Evolutionary conservation across 2,888 invertebrate species (phyloP).

Genomic region (Caradrina clavipalpis): DNA sequence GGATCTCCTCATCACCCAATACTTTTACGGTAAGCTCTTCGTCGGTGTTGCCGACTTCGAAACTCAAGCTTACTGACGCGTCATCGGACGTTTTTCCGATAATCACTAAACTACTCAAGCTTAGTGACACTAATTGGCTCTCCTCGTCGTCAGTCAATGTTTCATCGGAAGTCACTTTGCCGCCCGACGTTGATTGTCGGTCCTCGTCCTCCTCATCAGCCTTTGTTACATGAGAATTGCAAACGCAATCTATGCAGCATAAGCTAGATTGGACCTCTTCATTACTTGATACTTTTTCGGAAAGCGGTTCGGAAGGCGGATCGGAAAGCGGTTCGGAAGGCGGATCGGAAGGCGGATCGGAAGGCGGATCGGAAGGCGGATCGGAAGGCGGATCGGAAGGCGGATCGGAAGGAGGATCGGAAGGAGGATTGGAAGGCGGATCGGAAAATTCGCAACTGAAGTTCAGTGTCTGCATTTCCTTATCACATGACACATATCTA

Average conservation of each 20-base stretch:
- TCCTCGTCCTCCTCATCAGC: too few relatives aligned
- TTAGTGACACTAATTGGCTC: too few relatives aligned
- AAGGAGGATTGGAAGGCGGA: too few relatives aligned
- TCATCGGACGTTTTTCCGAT: neutral
- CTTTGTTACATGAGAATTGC: neutral
- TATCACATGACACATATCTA: neutral
- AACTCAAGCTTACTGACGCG: neutral
- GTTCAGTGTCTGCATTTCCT: neutral
- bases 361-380: neutral
- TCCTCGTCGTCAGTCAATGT: too few relatives aligned
- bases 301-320: neutral
- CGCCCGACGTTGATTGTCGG: too few relatives aligned
- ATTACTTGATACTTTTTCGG: neutral
- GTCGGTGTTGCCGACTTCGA: neutral
- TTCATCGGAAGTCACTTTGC: too few relatives aligned
- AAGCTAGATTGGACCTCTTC: constrained; percentile 4
- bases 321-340: neutral
- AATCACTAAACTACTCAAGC: too few relatives aligned
- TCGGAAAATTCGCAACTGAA: neutral
- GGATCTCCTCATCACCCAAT: constrained; percentile 4
- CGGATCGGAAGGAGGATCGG: neutral
- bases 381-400: neutral
- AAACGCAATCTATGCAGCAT: neutral
- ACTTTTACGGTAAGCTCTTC: neutral
- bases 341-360: neutral